Evolutionary conservation across 2,113 vertebrate genomes (phyloP).

Genomic region (Helogale parvula): DNA sequence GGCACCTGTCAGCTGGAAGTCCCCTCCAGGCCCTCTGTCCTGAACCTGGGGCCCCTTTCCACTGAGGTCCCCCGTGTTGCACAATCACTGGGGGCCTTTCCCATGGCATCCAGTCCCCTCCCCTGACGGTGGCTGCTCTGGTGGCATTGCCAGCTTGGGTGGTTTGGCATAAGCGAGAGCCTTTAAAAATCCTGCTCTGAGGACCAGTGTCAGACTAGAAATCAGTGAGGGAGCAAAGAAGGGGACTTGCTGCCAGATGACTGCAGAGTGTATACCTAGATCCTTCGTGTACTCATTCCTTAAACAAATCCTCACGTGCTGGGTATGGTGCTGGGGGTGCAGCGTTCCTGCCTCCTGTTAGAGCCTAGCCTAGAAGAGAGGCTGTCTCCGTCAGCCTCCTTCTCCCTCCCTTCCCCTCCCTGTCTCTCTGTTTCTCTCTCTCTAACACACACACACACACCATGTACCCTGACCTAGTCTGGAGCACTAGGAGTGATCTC

Average conservation of each 20-base stretch:
- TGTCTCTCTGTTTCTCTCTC: not conserved
- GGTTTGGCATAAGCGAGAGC: not conserved
- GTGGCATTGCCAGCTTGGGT: not conserved
- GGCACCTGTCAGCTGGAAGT: too few species aligned
- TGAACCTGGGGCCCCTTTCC: not conserved
- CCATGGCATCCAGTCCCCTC: not conserved
- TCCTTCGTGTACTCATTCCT: not conserved
- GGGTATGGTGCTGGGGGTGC: not conserved
- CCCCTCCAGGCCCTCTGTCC: not conserved
- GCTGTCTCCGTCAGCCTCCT: not conserved
- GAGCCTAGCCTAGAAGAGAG: not conserved
- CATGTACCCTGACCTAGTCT: not conserved
- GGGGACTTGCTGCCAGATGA: not conserved
- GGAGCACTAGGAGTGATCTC: not conserved
- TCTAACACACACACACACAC: not conserved
- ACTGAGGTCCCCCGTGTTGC: accelerated
- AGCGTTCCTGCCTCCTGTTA: not conserved
- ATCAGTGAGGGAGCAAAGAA: not conserved
- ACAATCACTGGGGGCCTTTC: not conserved
- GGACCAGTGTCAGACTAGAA: not conserved
- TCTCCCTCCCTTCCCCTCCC: too few species aligned
- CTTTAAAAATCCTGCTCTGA: not conserved
- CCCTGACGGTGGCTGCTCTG: not conserved
- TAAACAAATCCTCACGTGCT: not conserved
- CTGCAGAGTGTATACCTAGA: too few species aligned